A percentile compares a stretch with the other conserved stretches of the same genome.
Evolutionary conservation across 1,140 invertebrate species (phyloP).

Genomic region (Formica exsecta): DNA sequence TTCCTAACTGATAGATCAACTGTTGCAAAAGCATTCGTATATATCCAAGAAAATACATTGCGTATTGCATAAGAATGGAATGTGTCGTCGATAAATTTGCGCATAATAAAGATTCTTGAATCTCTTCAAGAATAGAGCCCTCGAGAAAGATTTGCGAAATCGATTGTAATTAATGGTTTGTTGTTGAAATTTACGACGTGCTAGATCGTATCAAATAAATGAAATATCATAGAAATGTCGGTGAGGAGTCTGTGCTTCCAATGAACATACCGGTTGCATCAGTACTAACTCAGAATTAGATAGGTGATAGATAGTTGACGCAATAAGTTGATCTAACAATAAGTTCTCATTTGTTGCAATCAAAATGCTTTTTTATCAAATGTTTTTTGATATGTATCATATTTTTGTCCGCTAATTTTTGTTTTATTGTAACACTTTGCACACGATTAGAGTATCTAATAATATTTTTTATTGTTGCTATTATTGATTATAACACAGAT

Average conservation of each 20-base stretch:
- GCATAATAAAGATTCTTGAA: conserved; percentile 28
- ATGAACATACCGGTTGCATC: conserved; percentile 4
- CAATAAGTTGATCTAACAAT: not conserved
- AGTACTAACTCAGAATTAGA: not conserved
- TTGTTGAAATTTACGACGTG: conserved; percentile 39
- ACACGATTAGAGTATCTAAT: not conserved
- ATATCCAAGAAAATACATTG: not conserved
- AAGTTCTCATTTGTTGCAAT: conserved; percentile 18
- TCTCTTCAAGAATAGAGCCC: not conserved
- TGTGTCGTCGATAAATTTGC: conserved; percentile 27
- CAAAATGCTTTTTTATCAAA: conserved; percentile 1
- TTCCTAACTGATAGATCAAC: not conserved
- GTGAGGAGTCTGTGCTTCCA: conserved; percentile 2
- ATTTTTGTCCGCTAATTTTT: not conserved
- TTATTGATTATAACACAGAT: no score
- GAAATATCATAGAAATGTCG: conserved; percentile 39
- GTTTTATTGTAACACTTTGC: not conserved
- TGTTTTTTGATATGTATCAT: not conserved
- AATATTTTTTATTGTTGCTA: not conserved
- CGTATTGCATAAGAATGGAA: conserved; percentile 32
- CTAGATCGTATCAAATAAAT: conserved; percentile 19
- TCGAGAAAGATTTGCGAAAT: not conserved
- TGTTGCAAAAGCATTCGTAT: not conserved
- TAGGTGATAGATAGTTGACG: not conserved
- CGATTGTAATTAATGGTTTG: conserved; percentile 21